phyloP scores from a whole-genome alignment of 1,140 invertebrate genomes.

The Gryllus bimaculatus region DNA sequence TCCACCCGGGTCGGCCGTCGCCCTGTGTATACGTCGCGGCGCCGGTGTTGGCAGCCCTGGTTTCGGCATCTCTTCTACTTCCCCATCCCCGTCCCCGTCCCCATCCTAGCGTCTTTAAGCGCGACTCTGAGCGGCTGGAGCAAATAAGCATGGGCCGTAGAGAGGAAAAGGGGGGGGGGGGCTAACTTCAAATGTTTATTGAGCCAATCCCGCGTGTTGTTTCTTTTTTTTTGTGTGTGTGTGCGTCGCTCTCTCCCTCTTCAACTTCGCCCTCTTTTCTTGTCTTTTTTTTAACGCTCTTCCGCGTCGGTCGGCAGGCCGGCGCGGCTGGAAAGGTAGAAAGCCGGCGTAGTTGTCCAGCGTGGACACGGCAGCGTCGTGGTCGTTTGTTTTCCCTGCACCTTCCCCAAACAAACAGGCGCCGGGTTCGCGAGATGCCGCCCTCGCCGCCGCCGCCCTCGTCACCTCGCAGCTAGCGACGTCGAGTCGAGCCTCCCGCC shows the following conservation, averaged over 20 bases:
- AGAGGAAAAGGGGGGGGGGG: background rate
- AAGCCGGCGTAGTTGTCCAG: background rate
- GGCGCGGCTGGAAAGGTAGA: background rate
- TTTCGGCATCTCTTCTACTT: background rate
- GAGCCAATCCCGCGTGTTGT: background rate
- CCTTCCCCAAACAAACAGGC: background rate
- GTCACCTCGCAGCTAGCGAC: too few relatives aligned
- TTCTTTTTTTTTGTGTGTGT: background rate
- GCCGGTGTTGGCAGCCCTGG: background rate
- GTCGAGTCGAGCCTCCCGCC: too few relatives aligned
- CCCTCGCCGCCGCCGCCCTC: background rate
- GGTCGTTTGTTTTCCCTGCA: background rate
- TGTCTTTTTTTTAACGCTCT: background rate
- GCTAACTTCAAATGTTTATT: background rate
- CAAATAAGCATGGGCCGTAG: background rate
- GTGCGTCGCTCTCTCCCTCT: background rate
- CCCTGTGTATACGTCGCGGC: background rate
- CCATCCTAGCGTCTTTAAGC: background rate
- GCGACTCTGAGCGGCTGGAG: background rate
- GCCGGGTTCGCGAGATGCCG: background rate
- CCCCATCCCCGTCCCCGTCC: too few relatives aligned
- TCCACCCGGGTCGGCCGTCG: background rate
- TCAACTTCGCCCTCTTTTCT: background rate
- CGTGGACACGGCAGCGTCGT: background rate
- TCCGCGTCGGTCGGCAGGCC: background rate